These are phyloP conservation scores for Tychaedon coryphoeus DNA, from an alignment of 2,113 vertebrate genomes.

Conservation along the genomic window DNA sequence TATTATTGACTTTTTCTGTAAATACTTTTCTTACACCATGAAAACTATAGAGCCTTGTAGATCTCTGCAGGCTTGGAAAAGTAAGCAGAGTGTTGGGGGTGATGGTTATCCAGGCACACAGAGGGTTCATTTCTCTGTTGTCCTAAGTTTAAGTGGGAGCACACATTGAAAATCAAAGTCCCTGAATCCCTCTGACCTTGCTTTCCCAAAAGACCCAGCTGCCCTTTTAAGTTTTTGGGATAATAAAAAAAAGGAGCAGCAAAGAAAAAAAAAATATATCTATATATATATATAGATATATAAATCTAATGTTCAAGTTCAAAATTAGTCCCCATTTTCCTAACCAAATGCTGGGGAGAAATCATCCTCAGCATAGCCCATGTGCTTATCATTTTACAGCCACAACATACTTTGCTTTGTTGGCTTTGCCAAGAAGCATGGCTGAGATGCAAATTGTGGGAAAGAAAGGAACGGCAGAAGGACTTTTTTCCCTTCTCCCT, in stretches of 20 bases:
- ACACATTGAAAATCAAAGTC: not conserved
- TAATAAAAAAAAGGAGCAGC: not conserved
- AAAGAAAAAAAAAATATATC: not conserved
- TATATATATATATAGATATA: not conserved
- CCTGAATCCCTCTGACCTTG: not conserved
- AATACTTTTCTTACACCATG: not conserved
- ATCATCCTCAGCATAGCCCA: not conserved
- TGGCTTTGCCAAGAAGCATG: constrained; percentile 47
- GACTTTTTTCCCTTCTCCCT: not conserved
- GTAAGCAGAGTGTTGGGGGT: not conserved
- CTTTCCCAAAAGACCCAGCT: not conserved
- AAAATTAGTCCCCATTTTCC: not conserved
- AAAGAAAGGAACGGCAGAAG: constrained; percentile 56
- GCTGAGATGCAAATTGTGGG: constrained; percentile 35
- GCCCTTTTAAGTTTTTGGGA: not conserved
- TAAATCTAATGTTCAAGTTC: not conserved
- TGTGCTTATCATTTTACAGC: constrained; percentile 44
- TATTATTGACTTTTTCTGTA: not conserved
- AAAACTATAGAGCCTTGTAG: not conserved
- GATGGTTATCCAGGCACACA: not conserved
- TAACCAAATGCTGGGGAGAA: not conserved
- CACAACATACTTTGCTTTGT: constrained; percentile 48
- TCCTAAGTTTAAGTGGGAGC: not conserved
- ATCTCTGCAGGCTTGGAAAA: not conserved
- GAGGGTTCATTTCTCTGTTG: not conserved